A percentile compares a stretch with the other conserved stretches of the same genome.
These are phyloP conservation scores for Corapipo altera DNA, from an alignment of 2,113 vertebrate genomes.

Conservation along the genomic window DNA sequence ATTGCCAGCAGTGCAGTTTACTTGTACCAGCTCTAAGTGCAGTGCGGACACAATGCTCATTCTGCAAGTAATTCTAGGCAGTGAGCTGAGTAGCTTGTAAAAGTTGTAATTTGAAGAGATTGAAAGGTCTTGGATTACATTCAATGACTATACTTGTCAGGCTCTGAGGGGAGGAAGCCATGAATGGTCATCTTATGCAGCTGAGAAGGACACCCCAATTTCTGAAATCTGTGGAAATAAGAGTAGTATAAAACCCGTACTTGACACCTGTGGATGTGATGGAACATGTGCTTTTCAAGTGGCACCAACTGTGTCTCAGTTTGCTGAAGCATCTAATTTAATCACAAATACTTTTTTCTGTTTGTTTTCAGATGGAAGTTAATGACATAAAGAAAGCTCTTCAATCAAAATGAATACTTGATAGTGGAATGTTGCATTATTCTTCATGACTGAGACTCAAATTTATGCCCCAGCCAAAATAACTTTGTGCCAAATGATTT, in stretches of 20 bases:
- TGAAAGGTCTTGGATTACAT: not conserved
- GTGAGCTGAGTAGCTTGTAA: not conserved
- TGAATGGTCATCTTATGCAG: not conserved
- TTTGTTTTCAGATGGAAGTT: slow-evolving; percentile 87
- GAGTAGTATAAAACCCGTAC: not conserved
- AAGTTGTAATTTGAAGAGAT: not conserved
- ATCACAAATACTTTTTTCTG: not conserved
- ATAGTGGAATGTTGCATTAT: slow-evolving; percentile 73
- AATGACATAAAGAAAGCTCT: slow-evolving; percentile 97
- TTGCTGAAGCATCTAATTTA: not conserved
- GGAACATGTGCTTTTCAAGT: not conserved
- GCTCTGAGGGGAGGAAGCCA: not conserved
- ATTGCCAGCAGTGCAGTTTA: not conserved
- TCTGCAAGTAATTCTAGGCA: not conserved
- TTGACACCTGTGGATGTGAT: not conserved
- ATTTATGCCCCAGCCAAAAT: slow-evolving; percentile 83
- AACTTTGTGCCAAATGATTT: slow-evolving; percentile 94
- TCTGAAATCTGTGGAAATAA: not conserved
- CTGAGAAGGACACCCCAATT: not conserved
- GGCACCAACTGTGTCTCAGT: not conserved
- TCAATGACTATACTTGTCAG: not conserved
- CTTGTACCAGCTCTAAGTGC: not conserved
- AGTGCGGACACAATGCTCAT: not conserved
- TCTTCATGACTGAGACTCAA: slow-evolving; percentile 76
- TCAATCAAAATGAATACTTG: slow-evolving; percentile 87